These are phyloP conservation scores for Campaea margaritaria DNA, from an alignment of 2,888 invertebrate species.

Conservation along the genomic window DNA sequence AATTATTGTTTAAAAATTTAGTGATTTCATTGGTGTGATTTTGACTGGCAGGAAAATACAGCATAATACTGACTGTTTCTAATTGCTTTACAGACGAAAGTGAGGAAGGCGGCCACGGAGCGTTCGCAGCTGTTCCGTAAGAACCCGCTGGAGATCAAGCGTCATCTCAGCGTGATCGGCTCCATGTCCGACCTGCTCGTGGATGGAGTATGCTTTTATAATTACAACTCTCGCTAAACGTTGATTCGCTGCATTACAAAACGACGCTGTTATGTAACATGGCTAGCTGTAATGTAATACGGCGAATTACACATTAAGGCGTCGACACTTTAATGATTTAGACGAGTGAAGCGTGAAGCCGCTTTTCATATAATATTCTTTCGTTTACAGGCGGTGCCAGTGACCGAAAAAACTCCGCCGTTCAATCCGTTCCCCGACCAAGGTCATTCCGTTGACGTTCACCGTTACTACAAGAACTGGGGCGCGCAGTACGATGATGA, in stretches of 20 bases:
- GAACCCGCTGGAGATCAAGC: constrained; percentile 54
- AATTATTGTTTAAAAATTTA: no score
- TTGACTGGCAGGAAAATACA: no score
- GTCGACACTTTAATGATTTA: no score
- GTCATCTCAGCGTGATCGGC: constrained; percentile 58
- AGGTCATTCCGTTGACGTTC: constrained; percentile 6
- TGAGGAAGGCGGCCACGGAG: constrained; percentile 23
- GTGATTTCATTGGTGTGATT: no score
- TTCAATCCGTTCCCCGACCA: constrained; percentile 33
- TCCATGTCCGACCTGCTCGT: constrained; percentile 57
- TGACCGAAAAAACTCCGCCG: constrained; percentile 2
- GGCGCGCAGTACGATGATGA: background rate
- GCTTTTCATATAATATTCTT: background rate
- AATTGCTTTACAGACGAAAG: constrained; percentile 40
- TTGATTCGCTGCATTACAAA: no score
- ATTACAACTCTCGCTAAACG: background rate
- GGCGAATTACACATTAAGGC: no score
- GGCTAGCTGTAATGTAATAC: no score
- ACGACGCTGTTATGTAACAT: no score
- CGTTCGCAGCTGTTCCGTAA: constrained; percentile 47
- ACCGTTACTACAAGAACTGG: constrained; percentile 22
- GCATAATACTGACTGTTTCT: background rate
- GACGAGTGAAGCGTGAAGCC: no score
- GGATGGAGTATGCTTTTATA: constrained; percentile 53
- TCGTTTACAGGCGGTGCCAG: constrained; percentile 31